Evolutionary conservation across 2,113 vertebrate genomes (phyloP), one percentile per base, ranked within the genome.

Genomic region (Cyprinodon tularosa): DNA sequence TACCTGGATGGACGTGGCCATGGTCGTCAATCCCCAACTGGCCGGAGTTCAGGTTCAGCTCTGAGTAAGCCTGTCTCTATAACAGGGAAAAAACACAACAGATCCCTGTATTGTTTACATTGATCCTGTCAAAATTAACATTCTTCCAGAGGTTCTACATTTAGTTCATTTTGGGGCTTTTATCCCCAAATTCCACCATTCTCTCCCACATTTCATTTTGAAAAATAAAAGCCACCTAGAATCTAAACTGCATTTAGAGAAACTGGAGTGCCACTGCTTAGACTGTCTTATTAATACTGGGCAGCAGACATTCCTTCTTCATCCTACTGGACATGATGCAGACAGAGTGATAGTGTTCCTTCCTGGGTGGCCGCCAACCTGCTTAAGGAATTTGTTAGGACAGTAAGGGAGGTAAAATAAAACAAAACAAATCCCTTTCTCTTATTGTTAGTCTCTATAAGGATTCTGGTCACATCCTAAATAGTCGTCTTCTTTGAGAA

Each of bases 1-100:
- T 91, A 98, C 97, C 98, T 94, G 96, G 95, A 88, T 96, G 95
- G 45, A 98, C 93, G 84, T 96, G 95, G 12, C 95, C 94, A 44
- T 96, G 94, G 86, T 99, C 97, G 86, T 99, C 98, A 76, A 99
- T 96, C 78, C 97, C 98, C 69, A 99, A 77, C 71, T 99, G 98
- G 65, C 97, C 96, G 36, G 80, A 89, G 84, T 87, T 94, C 90
- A 99, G 93, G 84, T 93, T 94, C 20, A 99, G 93, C 86, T 99
- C 97, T 12, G 93, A 81, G 87, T 96, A 98, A 44, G 93, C 94
- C 85, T 94, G 94, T 86, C 96, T 96, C 97, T 99, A 85, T 29
- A 0, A 71, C n/a, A 4, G n/a, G 50, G 14, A n/a, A 57, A 57
- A 39, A 74, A 37, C 17, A n/a, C 64, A 64, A 83, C 1, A n/a